Evolutionary conservation across 2,797 vertebrate species (phyloP).

Genomic region (Betta splendens): DNA sequence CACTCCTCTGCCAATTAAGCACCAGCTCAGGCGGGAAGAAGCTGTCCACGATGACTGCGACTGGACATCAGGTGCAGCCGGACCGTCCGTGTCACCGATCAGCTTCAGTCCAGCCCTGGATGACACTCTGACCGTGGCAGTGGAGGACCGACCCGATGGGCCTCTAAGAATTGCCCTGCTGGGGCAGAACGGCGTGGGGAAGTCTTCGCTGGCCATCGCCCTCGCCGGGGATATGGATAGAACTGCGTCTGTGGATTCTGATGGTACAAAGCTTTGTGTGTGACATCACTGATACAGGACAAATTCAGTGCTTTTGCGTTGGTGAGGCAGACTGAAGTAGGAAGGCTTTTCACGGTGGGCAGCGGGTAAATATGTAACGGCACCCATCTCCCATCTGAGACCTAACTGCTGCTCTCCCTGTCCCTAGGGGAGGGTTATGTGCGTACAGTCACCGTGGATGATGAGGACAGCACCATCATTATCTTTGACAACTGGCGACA

Average conservation of each 20-base stretch:
- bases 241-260: conserved; percentile 82
- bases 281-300: conserved; percentile 2
- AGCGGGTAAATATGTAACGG: conserved; percentile 44
- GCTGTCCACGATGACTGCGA: conserved; percentile 83
- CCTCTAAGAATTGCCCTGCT: conserved; percentile 82
- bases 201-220: conserved; percentile 86
- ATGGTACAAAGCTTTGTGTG: conserved; percentile 62
- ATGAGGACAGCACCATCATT: conserved; percentile 87
- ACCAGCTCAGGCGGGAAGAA: conserved; percentile 86
- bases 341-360: neutral
- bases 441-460: conserved; percentile 85
- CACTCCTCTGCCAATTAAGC: conserved; percentile 89
- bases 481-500: conserved; percentile 94
- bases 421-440: conserved; percentile 87
- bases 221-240: conserved; percentile 82
- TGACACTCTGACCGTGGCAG: conserved; percentile 61
- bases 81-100: conserved; percentile 71
- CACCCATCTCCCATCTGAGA: conserved; percentile 31
- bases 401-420: conserved; percentile 55
- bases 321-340: neutral
- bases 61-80: conserved; percentile 79
- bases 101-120: conserved; percentile 75
- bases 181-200: conserved; percentile 90
- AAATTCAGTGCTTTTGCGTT: conserved; percentile 4
- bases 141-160: conserved; percentile 68